Percentiles rank a stretch among this genome's conserved stretches.
Conservation (phyloP, 2,113 vertebrate genomes). For the Astatoreochromis straeleni region DNA sequence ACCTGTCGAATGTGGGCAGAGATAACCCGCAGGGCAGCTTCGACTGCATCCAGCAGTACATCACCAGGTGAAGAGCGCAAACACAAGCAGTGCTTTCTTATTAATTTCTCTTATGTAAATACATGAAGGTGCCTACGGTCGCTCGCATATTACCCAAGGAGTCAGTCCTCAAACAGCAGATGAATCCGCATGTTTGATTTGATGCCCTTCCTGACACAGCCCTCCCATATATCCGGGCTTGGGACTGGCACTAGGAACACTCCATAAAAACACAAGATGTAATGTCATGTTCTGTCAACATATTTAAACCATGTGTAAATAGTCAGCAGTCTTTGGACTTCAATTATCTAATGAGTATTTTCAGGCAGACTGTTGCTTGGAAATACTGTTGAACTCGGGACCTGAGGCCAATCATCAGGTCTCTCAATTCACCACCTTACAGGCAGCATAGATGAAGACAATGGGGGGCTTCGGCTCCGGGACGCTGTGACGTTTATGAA, state of each 20-base stretch:
- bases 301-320: not conserved
- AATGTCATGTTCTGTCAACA: not conserved
- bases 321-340: not conserved
- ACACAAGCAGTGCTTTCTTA: not conserved
- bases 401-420: not conserved
- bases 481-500: not conserved
- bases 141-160: not conserved
- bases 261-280: not conserved
- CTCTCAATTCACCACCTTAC: not conserved
- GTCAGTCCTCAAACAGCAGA: not conserved
- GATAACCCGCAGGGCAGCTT: constrained; percentile 96
- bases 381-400: not conserved
- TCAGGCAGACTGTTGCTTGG: not conserved
- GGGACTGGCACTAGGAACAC: not conserved
- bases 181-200: not conserved
- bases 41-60: constrained; percentile 94
- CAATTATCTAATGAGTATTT: not conserved
- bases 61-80: constrained; percentile 78
- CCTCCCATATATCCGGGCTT: not conserved
- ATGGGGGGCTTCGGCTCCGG: not conserved
- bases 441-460: not conserved
- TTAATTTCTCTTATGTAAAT: not conserved
- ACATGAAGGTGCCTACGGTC: not conserved
- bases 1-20: constrained; percentile 91
- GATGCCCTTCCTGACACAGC: not conserved